Conservation (phyloP, 1,140 invertebrate genomes). For the Drosophila obscura region DNA sequence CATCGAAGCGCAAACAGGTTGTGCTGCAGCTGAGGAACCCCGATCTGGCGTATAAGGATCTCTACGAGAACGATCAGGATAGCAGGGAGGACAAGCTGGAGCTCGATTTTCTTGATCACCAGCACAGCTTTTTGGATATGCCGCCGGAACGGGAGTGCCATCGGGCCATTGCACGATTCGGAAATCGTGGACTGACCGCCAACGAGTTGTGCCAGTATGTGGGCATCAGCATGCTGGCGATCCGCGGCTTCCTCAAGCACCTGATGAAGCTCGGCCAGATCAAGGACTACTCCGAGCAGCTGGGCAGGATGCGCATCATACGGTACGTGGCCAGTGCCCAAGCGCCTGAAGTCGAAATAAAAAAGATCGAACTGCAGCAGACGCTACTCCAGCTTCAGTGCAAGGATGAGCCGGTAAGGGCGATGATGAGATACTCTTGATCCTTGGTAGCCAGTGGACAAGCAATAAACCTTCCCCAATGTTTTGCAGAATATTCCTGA, state of each 20-base stretch:
- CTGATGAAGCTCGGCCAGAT: conserved; percentile 31
- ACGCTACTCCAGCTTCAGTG: conserved; percentile 45
- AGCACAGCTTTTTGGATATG: conserved; percentile 64
- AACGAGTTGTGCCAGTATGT: conserved; percentile 58
- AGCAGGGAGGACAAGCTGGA: conserved; percentile 84
- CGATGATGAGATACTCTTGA: too few species aligned
- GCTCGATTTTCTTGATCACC: conserved; percentile 43
- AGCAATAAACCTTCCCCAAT: too few species aligned
- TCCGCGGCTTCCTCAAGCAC: conserved; percentile 55
- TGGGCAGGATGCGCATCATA: conserved; percentile 60
- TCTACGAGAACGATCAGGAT: conserved; percentile 65
- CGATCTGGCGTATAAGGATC: conserved; percentile 48
- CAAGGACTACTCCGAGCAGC: conserved; percentile 52
- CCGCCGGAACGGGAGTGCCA: conserved; percentile 62
- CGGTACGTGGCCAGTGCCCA: conserved; percentile 43
- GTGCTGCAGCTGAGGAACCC: conserved; percentile 61
- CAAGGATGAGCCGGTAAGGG: conserved; percentile 61
- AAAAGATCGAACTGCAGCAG: conserved; percentile 27
- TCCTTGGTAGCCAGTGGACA: background rate
- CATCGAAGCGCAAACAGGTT: conserved; percentile 38
- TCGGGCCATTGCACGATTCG: conserved; percentile 58
- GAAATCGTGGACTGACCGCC: conserved; percentile 59
- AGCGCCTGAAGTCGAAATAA: conserved; percentile 11
- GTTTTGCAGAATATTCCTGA: conserved; percentile 31
- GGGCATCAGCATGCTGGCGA: conserved; percentile 33